Evolutionary conservation across 2,888 invertebrate genomes (phyloP).

Genomic region (Poecilobothrus nobilitatus): DNA sequence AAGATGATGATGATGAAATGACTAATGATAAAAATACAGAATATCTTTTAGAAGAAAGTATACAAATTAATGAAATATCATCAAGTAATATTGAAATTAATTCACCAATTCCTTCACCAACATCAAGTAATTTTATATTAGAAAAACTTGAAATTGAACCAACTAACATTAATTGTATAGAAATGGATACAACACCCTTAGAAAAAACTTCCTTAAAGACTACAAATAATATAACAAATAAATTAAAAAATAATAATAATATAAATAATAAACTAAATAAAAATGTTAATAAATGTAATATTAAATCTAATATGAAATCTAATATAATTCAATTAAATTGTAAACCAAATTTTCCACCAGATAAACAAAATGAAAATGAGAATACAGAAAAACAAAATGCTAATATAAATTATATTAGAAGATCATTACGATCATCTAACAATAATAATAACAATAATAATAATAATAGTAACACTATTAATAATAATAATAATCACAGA

Average conservation of each 20-base stretch:
- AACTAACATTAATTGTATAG: slow-evolving; percentile 26
- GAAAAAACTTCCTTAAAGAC: background rate
- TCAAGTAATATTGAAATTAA: slow-evolving; percentile 49
- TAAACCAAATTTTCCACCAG: slow-evolving; percentile 9
- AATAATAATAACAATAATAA: background rate
- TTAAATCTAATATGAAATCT: background rate
- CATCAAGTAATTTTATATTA: slow-evolving; percentile 27
- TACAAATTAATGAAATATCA: slow-evolving; percentile 61
- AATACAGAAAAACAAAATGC: slow-evolving; percentile 23
- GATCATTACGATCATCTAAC: slow-evolving; percentile 35
- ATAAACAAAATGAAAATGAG: slow-evolving; percentile 18
- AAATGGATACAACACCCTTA: background rate
- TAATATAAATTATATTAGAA: slow-evolving; percentile 37
- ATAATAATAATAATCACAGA: background rate
- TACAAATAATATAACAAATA: background rate
- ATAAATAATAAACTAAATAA: background rate
- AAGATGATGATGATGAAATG: background rate
- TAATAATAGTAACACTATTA: background rate
- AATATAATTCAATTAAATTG: background rate
- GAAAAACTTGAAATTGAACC: slow-evolving; percentile 7
- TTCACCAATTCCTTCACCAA: slow-evolving; percentile 11
- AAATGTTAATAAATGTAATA: background rate
- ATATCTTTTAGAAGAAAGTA: slow-evolving; percentile 39
- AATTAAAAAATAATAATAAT: background rate
- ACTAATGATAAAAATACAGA: background rate